Conservation (phyloP, 2,797 vertebrate genomes). For the Cetoscarus ocellatus region DNA sequence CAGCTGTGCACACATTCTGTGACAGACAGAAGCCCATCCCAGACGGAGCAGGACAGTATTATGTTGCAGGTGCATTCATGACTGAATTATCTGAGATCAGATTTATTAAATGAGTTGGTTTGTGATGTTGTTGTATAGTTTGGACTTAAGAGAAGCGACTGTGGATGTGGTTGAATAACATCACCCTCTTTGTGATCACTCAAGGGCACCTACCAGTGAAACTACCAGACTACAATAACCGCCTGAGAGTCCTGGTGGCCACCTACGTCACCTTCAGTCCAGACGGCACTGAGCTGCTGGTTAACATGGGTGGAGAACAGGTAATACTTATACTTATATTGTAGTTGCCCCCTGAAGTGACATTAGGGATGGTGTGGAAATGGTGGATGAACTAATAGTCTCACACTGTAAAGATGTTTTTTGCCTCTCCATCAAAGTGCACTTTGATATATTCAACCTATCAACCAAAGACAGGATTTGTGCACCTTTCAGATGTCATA, state of each 20-base stretch:
- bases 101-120: conserved; percentile 1
- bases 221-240: conserved; percentile 95
- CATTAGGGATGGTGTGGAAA: no score
- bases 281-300: conserved; percentile 96
- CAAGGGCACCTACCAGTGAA: conserved; percentile 96
- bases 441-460: no score
- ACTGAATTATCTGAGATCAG: background rate
- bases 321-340: conserved; percentile 71
- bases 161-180: conserved; percentile 9
- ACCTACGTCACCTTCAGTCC: conserved; percentile 99
- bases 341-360: no score
- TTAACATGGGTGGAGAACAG: conserved; percentile 99
- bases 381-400: no score
- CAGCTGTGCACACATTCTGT: conserved; percentile 95
- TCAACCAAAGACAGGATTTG: no score
- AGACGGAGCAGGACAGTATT: conserved; percentile 96
- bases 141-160: background rate
- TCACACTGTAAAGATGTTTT: no score
- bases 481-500: no score
- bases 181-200: conserved; percentile 26
- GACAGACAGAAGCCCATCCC: conserved; percentile 95
- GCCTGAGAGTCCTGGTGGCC: conserved; percentile 95
- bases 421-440: no score
- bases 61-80: conserved; percentile 91
- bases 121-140: no score